phyloP scores from a whole-genome alignment of 2,113 vertebrate genomes.

The Picathartes gymnocephalus region DNA sequence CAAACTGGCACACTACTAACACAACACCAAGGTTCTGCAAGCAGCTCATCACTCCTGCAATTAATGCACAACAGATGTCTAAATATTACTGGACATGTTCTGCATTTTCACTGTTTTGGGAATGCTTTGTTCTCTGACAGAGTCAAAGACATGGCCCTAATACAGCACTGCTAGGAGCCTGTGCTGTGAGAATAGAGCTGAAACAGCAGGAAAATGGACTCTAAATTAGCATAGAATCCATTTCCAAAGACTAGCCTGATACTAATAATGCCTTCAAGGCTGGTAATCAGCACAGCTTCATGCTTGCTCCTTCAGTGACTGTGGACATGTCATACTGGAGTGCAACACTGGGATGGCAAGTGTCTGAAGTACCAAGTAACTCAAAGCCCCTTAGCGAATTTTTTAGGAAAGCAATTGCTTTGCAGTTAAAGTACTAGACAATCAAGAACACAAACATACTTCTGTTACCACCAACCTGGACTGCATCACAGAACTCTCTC shows the following conservation, averaged over 20 bases:
- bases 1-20: neutral
- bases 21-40: neutral
- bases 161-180: neutral
- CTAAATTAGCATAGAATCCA: neutral
- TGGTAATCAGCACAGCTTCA: neutral
- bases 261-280: neutral
- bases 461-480: neutral
- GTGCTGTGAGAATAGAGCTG: neutral
- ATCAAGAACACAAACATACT: neutral
- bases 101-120: neutral
- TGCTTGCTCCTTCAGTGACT: neutral
- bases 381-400: neutral
- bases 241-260: neutral
- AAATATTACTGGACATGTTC: neutral
- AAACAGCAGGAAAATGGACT: neutral
- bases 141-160: neutral
- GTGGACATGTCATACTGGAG: neutral
- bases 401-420: neutral
- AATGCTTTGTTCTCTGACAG: neutral
- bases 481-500: neutral
- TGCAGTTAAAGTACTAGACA: neutral
- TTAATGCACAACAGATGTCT: neutral
- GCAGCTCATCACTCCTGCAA: neutral
- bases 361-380: neutral
- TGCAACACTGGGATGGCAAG: neutral